Conservation (phyloP, 2,113 vertebrate genomes). For the Carassius auratus region DNA sequence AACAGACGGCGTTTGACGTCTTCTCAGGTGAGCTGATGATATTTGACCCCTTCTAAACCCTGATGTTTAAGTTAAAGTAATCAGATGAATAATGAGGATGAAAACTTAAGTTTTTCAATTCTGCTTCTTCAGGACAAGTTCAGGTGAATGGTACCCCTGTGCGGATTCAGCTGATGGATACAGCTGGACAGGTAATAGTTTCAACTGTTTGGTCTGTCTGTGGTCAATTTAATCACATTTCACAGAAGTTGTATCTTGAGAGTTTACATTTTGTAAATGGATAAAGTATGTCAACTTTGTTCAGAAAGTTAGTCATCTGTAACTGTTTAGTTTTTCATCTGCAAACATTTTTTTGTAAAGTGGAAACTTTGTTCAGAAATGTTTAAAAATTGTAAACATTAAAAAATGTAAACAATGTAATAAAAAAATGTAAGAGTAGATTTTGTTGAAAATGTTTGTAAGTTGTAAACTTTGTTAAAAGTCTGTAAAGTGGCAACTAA, state of each 20-base stretch:
- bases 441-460: not conserved
- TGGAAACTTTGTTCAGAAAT: too few species aligned
- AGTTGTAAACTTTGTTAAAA: not conserved
- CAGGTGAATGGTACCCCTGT: conserved; percentile 91
- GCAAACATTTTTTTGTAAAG: too few species aligned
- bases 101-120: not conserved
- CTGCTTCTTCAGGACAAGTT: conserved; percentile 84
- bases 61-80: not conserved
- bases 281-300: not conserved
- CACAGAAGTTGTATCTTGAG: too few species aligned
- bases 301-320: not conserved
- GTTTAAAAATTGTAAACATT: too few species aligned
- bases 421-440: too few species aligned
- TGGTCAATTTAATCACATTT: too few species aligned
- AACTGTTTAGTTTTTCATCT: not conserved
- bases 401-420: too few species aligned
- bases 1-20: conserved; percentile 87
- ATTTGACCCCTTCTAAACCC: not conserved
- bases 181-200: conserved; percentile 89
- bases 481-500: not conserved
- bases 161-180: conserved; percentile 93
- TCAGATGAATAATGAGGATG: not conserved
- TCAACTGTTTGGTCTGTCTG: too few species aligned
- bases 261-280: not conserved
- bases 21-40: conserved; percentile 79